A percentile compares a stretch with the other conserved stretches of the same genome.
Conservation (phyloP, 2,113 vertebrate species). For the Sterna hirundo region DNA sequence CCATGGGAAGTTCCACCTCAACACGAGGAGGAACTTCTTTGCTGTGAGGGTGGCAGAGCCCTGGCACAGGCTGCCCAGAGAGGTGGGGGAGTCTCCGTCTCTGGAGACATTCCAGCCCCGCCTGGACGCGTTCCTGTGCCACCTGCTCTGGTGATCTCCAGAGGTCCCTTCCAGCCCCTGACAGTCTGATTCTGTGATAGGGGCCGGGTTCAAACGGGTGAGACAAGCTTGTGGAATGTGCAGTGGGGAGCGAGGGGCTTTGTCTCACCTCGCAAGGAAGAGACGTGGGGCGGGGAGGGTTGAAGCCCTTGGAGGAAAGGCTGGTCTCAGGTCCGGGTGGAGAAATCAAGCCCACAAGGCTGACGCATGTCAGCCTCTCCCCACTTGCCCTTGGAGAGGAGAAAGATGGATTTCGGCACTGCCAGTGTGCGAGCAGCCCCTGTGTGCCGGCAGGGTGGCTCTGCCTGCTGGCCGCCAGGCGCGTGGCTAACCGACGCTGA, state of each 20-base stretch:
- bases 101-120: too few species aligned
- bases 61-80: too few species aligned
- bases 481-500: background rate
- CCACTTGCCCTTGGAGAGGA: background rate
- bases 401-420: background rate
- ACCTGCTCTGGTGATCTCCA: too few species aligned
- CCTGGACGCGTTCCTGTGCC: too few species aligned
- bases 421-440: background rate
- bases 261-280: background rate
- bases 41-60: too few species aligned
- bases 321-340: background rate
- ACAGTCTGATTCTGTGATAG: too few species aligned
- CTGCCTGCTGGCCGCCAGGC: background rate
- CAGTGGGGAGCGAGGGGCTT: background rate
- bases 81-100: too few species aligned
- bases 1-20: too few species aligned
- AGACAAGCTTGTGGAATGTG: rapidly evolving
- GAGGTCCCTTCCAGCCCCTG: too few species aligned
- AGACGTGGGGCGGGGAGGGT: rapidly evolving
- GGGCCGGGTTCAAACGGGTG: background rate
- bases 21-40: too few species aligned
- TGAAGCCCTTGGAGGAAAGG: background rate
- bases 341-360: background rate
- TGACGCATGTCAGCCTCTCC: rapidly evolving
- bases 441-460: background rate